Evolutionary conservation across 2,113 vertebrate genomes (phyloP).

Genomic region (Corydoras sp.): DNA sequence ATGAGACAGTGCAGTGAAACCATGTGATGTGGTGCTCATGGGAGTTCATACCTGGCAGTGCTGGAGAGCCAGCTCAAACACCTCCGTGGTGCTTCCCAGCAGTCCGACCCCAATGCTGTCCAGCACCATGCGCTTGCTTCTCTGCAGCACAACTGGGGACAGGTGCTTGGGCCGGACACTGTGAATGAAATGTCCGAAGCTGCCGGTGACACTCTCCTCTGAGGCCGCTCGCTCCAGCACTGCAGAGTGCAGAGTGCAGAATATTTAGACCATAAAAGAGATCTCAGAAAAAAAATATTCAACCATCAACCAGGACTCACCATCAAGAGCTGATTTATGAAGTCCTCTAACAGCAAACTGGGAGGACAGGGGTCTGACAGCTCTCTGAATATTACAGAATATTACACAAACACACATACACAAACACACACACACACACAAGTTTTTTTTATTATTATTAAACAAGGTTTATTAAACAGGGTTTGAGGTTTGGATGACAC

Average conservation of each 20-base stretch:
- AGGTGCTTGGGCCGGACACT: constrained; percentile 64
- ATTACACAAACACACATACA: no score
- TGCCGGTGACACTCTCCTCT: constrained; percentile 73
- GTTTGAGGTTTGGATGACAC: no score
- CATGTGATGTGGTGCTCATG: no score
- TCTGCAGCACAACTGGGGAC: constrained; percentile 59
- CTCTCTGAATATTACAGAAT: constrained; percentile 52
- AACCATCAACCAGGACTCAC: constrained; percentile 48
- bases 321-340: constrained; percentile 67
- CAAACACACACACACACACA: no score
- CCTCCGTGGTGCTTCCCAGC: constrained; percentile 74
- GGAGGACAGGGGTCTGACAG: constrained; percentile 32
- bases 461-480: no score
- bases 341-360: constrained; percentile 44
- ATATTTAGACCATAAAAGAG: no score
- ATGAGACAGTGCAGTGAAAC: no score
- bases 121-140: constrained; percentile 85
- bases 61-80: constrained; percentile 71
- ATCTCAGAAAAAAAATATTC: no score
- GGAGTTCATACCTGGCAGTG: constrained; percentile 73
- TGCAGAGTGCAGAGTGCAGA: constrained; percentile 36
- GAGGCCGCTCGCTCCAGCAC: constrained; percentile 54
- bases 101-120: constrained; percentile 84
- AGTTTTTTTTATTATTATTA: no score
- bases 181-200: constrained; percentile 76